Evolutionary conservation across 2,797 vertebrate species (phyloP), one percentile per base, ranked within the genome.

Genomic region (Octomys mimax): DNA sequence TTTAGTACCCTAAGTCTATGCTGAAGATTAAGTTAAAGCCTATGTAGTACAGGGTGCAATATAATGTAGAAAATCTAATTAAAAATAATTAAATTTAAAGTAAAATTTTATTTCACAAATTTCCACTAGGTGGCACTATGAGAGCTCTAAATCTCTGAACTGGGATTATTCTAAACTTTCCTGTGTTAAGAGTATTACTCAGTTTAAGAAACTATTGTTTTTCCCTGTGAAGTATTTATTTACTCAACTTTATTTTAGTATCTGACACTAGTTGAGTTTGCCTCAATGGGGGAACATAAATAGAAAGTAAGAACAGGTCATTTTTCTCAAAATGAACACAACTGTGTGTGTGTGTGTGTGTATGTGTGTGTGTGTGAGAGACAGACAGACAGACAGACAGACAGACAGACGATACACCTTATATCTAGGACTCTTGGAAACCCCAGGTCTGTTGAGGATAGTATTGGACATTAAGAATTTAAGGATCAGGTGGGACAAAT

Each of bases 91-190:
- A 57, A 87, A 91, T 86, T 89, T 87, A 31, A 54, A 75, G 11
- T 83, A 84, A 90, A 86, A 75, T 96, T 82, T 71, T 80, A 68
- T 75, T 79, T 49, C 80, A 52, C 21, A n/a, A 78, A 88, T 87
- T 11, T 77, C 97, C 98, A 96, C 97, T 95, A 97, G 98, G 68
- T 97, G 98, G 95, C 95, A 86, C 88, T 46, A 73, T 87, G 68
- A 73, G 94, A 85, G 57, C 68, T 87, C 52, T 46, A 33, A 89
- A 86, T 94, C 39, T 95, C 46, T 16, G 19, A 66, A 8, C 21
- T 66, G 31, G n/a, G 1, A 9, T 95, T 36, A n/a, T 78, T 77
- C 39, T 85, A 22, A 71, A 42, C 11, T 5, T 22, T 82, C 0
- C 18, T 24, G 31, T 54, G 33, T 59, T 59, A 59, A n/a, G 14